Conservation (phyloP, 2,113 vertebrate species). For the Pachyramphus minor region DNA sequence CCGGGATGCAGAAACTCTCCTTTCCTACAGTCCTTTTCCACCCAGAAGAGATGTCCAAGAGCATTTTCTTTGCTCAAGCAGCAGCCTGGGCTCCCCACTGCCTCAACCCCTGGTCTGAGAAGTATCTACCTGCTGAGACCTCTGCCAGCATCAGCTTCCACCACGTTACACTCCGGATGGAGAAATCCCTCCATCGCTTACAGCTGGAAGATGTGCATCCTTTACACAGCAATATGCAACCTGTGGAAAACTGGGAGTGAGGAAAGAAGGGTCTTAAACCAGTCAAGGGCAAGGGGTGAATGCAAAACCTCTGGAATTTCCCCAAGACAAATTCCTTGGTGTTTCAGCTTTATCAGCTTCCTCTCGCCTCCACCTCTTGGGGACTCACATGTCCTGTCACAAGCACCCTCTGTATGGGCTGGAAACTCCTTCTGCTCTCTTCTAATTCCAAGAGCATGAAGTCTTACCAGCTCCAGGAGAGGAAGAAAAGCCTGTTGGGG, state of each 20-base stretch:
- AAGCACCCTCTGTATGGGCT: background rate
- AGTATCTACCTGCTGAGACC: background rate
- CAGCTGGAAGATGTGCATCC: background rate
- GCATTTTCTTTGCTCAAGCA: background rate
- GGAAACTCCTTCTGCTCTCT: background rate
- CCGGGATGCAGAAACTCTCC: background rate
- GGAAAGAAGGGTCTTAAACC: background rate
- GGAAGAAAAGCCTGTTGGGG: background rate
- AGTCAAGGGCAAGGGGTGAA: background rate
- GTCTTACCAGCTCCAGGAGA: background rate
- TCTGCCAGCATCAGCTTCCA: background rate
- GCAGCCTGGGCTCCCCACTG: background rate
- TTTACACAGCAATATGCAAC: background rate
- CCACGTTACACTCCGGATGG: accelerated
- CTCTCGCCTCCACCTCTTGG: background rate
- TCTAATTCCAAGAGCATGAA: background rate
- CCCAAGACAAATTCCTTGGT: background rate
- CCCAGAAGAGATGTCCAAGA: background rate
- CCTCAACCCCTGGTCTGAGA: background rate
- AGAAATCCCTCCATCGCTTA: background rate
- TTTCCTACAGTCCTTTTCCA: background rate
- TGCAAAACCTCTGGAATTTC: background rate
- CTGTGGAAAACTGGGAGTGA: background rate
- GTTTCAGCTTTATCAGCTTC: background rate
- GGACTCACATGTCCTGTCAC: accelerated